These are phyloP conservation scores for Ciona savignyi DNA, from an alignment of 23 tunicate species.

Conservation along the genomic window DNA sequence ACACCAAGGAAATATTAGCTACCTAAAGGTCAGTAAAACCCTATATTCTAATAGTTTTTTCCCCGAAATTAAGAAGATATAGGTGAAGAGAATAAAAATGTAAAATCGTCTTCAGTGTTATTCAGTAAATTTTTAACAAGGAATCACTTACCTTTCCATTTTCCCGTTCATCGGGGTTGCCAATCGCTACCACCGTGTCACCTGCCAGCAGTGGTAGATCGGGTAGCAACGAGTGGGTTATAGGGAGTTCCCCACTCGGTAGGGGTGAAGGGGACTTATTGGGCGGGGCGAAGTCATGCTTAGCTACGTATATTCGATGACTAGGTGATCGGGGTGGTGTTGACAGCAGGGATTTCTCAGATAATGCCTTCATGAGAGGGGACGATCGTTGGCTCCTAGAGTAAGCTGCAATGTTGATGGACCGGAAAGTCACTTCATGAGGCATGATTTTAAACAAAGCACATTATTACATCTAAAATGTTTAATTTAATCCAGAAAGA, in stretches of 20 bases:
- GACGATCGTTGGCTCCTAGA: neutral
- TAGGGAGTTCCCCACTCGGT: constrained; percentile 7
- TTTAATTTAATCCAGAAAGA: too few relatives aligned
- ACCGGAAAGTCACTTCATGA: too few relatives aligned
- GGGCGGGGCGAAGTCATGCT: constrained; percentile 62
- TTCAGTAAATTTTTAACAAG: too few relatives aligned
- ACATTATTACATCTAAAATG: too few relatives aligned
- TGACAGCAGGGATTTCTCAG: constrained; percentile 8
- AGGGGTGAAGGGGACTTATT: neutral
- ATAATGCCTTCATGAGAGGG: constrained; percentile 24
- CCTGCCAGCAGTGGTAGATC: constrained; percentile 60
- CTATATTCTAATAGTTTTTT: too few relatives aligned
- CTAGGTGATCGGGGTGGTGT: constrained; percentile 18
- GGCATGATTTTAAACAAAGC: too few relatives aligned
- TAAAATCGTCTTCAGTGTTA: too few relatives aligned
- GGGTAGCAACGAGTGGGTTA: constrained; percentile 47
- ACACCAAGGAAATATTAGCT: too few relatives aligned
- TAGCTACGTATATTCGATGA: constrained; percentile 68
- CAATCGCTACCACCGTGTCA: constrained; percentile 77
- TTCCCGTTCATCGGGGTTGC: constrained; percentile 60
- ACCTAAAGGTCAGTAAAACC: too few relatives aligned
- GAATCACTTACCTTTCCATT: constrained; percentile 63
- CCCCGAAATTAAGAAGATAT: too few relatives aligned
- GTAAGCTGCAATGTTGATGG: neutral
- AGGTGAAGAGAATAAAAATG: too few relatives aligned